Percentiles rank a stretch among this genome's conserved stretches.
These are phyloP conservation scores for Ricordea florida DNA, from an alignment of 92 coral and sea anemone species.

Conservation along the genomic window DNA sequence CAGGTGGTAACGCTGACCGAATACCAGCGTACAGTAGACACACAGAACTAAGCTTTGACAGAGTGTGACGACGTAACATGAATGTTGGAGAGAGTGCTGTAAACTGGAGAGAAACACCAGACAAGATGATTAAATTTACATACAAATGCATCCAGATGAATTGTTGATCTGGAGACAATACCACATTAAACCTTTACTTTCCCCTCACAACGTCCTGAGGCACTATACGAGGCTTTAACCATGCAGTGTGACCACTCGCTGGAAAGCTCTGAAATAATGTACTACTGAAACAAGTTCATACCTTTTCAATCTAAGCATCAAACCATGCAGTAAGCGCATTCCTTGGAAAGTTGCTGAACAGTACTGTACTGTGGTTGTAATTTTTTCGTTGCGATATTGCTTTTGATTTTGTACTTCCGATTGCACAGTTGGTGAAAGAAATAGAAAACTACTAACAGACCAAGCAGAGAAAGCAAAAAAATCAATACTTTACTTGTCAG, in stretches of 20 bases:
- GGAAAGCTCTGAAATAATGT: too few species aligned
- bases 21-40: slow-evolving; percentile 82
- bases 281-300: too few species aligned
- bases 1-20: slow-evolving; percentile 94
- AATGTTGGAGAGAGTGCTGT: slow-evolving; percentile 48
- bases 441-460: too few species aligned
- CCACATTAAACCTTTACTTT: background rate
- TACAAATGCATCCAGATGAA: background rate
- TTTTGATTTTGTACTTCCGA: too few species aligned
- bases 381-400: too few species aligned
- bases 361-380: too few species aligned
- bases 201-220: background rate
- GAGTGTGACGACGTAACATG: slow-evolving; percentile 72
- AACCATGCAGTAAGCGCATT: too few species aligned
- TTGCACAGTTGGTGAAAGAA: too few species aligned
- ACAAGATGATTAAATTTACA: background rate
- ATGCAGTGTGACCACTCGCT: too few species aligned
- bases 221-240: background rate
- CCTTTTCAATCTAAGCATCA: too few species aligned
- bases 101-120: slow-evolving; percentile 47
- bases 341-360: too few species aligned
- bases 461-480: background rate
- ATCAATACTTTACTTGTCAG: background rate
- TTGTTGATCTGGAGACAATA: background rate
- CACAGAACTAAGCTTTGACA: slow-evolving; percentile 73